phyloP scores from a whole-genome alignment of 2,797 vertebrate species.

The Rhynchotus rufescens region DNA sequence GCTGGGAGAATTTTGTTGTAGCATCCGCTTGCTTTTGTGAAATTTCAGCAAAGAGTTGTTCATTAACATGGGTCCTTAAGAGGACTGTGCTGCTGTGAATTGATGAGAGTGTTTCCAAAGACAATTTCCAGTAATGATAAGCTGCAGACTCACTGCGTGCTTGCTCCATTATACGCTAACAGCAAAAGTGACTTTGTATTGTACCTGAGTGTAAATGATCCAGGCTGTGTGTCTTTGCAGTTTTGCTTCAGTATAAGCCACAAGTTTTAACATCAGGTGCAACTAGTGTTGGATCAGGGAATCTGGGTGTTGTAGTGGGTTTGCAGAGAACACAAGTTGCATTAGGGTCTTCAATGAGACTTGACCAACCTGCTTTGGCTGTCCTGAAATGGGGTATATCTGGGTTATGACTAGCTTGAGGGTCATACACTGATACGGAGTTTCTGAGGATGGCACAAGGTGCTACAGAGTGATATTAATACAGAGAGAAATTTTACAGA shows the following conservation, averaged over 20 bases:
- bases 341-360: neutral
- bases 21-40: conserved; percentile 69
- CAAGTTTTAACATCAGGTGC: neutral
- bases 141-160: conserved; percentile 4
- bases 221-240: neutral
- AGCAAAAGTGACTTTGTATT: conserved; percentile 50
- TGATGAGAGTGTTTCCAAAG: conserved; percentile 61
- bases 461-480: neutral
- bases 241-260: neutral
- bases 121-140: conserved; percentile 62
- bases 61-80: conserved; percentile 55
- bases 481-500: neutral
- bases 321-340: neutral
- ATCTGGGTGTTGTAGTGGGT: neutral
- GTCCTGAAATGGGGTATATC: neutral
- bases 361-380: neutral
- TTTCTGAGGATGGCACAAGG: neutral
- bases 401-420: neutral
- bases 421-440: neutral
- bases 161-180: conserved; percentile 9
- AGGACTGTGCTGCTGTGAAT: conserved; percentile 48
- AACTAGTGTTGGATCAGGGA: neutral
- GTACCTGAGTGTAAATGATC: conserved; percentile 11
- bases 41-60: conserved; percentile 77
- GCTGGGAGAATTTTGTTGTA: conserved; percentile 70